Evolutionary conservation across 1,140 invertebrate genomes (phyloP).

Genomic region (Trialeurodes vaporariorum): DNA sequence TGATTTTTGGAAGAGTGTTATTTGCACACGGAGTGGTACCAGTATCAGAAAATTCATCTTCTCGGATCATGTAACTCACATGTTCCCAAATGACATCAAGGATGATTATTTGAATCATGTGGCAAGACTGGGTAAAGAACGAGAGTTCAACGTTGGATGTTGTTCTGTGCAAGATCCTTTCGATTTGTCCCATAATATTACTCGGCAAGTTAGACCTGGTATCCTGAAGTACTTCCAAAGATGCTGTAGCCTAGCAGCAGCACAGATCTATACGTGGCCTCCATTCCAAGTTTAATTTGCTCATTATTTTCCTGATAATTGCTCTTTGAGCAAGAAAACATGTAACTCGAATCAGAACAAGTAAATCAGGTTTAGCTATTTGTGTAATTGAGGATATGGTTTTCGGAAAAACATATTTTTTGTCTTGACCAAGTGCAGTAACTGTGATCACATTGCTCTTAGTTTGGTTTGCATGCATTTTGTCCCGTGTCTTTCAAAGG

Average conservation of each 20-base stretch:
- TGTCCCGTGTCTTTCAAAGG: no score
- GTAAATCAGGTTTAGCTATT: no score
- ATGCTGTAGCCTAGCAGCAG: not conserved
- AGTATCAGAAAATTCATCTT: constrained; percentile 10
- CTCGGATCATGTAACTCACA: not conserved
- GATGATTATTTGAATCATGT: not conserved
- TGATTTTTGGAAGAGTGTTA: constrained; percentile 23
- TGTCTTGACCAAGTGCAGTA: no score
- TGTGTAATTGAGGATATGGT: no score
- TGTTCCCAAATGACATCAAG: not conserved
- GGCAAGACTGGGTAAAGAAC: not conserved
- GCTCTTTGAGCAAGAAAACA: no score
- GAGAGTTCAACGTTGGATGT: not conserved
- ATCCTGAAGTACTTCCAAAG: constrained; percentile 9
- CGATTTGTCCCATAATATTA: constrained; percentile 36
- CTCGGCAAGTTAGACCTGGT: constrained; percentile 25
- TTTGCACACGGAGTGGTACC: constrained; percentile 23
- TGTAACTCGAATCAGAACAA: no score
- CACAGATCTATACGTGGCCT: not conserved
- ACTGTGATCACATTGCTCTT: no score
- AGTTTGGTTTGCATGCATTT: no score
- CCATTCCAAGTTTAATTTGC: not conserved
- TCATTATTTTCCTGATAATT: no score
- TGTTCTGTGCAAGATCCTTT: constrained; percentile 36
- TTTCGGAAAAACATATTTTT: no score